These are phyloP conservation scores for Ischnus inquisitorius DNA, from an alignment of 2,888 invertebrate genomes.

Conservation along the genomic window DNA sequence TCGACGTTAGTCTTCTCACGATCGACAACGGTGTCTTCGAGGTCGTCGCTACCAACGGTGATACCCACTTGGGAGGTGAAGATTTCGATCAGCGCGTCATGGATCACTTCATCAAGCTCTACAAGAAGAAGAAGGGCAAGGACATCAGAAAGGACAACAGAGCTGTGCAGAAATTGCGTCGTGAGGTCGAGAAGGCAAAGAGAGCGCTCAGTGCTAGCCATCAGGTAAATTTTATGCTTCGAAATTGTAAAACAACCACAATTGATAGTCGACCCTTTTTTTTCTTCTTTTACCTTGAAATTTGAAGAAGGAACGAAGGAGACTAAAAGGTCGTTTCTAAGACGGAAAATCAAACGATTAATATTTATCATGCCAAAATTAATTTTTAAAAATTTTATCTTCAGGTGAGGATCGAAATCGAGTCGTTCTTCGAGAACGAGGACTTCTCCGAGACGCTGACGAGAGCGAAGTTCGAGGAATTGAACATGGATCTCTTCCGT, in stretches of 20 bases:
- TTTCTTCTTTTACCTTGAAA: conserved; percentile 14
- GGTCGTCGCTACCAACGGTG: conserved; percentile 96
- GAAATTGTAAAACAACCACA: background rate
- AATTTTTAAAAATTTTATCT: conserved; percentile 5
- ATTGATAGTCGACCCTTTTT: conserved; percentile 3
- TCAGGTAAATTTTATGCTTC: conserved; percentile 86
- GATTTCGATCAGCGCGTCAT: conserved; percentile 99
- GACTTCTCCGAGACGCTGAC: conserved; percentile 99
- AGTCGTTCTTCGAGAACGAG: conserved; percentile 98
- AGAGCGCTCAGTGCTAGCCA: conserved; percentile 97
- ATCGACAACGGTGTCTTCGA: conserved; percentile 99
- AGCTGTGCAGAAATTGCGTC: conserved; percentile 97
- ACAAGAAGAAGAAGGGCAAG: conserved; percentile 99
- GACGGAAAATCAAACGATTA: background rate
- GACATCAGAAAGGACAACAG: conserved; percentile 98
- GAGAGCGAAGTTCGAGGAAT: conserved; percentile 99
- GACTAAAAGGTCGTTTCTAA: background rate
- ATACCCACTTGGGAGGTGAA: conserved; percentile 99
- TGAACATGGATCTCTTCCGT: conserved; percentile 93
- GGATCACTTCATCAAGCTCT: conserved; percentile 99
- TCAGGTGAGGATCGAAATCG: conserved; percentile 98
- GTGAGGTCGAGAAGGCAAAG: conserved; percentile 99
- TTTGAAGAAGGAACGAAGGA: background rate
- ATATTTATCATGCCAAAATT: background rate
- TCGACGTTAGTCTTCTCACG: conserved; percentile 98